phyloP scores from a whole-genome alignment of 92 coral and sea anemone species.

The Galaxea fascicularis region DNA sequence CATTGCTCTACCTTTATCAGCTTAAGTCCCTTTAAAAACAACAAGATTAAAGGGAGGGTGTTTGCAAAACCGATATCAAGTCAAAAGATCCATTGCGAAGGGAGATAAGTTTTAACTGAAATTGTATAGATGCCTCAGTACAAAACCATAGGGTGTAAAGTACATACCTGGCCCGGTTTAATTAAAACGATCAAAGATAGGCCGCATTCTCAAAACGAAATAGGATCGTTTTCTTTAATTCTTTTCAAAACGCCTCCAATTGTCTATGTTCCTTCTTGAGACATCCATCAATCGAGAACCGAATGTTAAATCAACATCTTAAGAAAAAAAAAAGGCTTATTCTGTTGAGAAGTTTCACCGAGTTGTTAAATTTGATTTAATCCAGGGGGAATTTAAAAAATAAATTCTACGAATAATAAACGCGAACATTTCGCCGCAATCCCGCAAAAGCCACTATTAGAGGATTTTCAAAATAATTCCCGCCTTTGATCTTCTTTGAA shows the following conservation, averaged over 20 bases:
- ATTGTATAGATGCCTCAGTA: slow-evolving; percentile 13
- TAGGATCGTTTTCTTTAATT: not conserved
- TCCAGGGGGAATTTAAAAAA: not conserved
- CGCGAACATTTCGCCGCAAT: not conserved
- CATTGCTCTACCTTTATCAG: slow-evolving; percentile 1
- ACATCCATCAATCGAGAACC: not conserved
- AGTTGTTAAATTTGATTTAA: slow-evolving; percentile 24
- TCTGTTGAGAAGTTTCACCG: not conserved
- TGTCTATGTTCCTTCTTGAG: not conserved
- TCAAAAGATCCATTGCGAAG: not conserved
- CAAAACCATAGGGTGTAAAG: slow-evolving; percentile 22
- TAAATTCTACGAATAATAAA: not conserved
- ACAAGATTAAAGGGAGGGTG: not conserved
- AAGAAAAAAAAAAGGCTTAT: not conserved
- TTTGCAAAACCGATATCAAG: not conserved
- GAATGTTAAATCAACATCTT: slow-evolving; percentile 7
- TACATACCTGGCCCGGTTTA: slow-evolving; percentile 18
- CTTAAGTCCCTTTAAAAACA: not conserved
- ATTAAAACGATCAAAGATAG: slow-evolving; percentile 31
- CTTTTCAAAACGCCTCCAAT: slow-evolving; percentile 9
- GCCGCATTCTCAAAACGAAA: slow-evolving; percentile 1
- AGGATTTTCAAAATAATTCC: no score
- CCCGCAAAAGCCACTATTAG: not conserved
- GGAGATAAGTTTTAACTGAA: not conserved
- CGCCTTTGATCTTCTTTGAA: no score